Evolutionary conservation across 1,140 invertebrate genomes (phyloP).

Genomic region (Rhizoglyphus robini): DNA sequence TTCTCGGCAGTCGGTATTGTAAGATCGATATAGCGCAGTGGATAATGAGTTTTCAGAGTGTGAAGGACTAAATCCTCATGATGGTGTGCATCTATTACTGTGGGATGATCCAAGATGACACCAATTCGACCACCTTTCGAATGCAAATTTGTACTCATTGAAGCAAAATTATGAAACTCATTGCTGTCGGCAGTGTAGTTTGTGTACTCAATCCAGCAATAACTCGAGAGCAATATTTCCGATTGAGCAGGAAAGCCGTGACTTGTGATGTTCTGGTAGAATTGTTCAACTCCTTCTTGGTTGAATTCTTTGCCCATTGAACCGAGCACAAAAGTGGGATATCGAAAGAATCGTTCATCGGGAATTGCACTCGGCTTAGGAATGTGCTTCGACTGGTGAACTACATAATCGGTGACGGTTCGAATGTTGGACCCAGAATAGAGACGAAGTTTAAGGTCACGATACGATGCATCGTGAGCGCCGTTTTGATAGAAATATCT

Average conservation of each 20-base stretch:
- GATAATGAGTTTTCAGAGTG: neutral
- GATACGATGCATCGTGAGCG: neutral
- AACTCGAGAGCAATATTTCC: neutral
- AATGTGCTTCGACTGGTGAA: neutral
- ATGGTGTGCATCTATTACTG: too few species aligned
- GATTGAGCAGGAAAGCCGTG: neutral
- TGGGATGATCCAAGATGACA: too few species aligned
- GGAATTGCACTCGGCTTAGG: neutral
- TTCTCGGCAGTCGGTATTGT: neutral
- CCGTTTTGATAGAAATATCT: neutral
- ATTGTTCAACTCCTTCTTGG: too few species aligned
- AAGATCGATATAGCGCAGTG: neutral
- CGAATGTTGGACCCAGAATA: neutral
- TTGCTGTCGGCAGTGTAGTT: neutral
- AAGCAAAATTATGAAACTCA: neutral
- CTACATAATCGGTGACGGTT: neutral
- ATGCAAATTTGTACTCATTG: neutral
- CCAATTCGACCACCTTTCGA: neutral
- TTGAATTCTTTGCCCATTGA: too few species aligned
- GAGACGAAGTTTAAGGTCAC: neutral
- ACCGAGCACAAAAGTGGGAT: neutral
- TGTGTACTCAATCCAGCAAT: neutral
- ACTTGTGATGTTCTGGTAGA: neutral
- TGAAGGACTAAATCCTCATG: too few species aligned
- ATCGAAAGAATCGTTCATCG: neutral